Conservation (phyloP, 92 coral and sea anemone genomes). For the Parazoanthus atlanticus region DNA sequence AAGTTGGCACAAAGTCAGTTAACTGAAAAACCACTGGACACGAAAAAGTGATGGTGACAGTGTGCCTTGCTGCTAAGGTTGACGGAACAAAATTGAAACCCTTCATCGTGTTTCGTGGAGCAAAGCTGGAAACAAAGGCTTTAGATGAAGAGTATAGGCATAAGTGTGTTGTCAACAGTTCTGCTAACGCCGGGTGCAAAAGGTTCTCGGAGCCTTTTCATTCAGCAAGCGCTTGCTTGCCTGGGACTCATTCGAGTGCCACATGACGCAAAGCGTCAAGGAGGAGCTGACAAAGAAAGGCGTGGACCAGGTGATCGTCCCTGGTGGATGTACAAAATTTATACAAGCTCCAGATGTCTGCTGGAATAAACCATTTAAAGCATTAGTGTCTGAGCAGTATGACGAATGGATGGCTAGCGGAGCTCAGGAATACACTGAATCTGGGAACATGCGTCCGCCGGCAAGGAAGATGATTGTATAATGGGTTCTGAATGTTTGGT, state of each 20-base stretch:
- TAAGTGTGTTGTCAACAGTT: conserved; percentile 41
- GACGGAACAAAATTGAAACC: conserved; percentile 64
- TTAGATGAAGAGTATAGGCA: conserved; percentile 17
- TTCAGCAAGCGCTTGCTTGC: conserved; percentile 55
- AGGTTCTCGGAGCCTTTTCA: conserved; percentile 39
- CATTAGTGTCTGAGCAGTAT: conserved; percentile 61
- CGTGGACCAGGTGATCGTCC: conserved; percentile 64
- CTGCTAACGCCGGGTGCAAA: conserved; percentile 53
- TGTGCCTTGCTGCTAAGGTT: conserved; percentile 52
- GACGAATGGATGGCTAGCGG: conserved; percentile 73
- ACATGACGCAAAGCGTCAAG: conserved; percentile 57
- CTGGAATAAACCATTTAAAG: conserved; percentile 72
- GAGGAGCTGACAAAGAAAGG: conserved; percentile 44
- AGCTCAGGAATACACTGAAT: conserved; percentile 56
- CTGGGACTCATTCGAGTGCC: conserved; percentile 71
- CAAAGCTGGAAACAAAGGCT: conserved; percentile 39
- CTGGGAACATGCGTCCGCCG: conserved; percentile 65
- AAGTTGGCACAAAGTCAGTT: conserved; percentile 42
- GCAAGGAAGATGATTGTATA: conserved; percentile 59
- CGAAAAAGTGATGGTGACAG: conserved; percentile 58
- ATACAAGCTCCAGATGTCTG: conserved; percentile 61
- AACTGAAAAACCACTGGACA: conserved; percentile 51
- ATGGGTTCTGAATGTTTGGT: conserved; percentile 3
- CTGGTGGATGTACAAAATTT: conserved; percentile 65
- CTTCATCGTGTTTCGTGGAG: conserved; percentile 53